A percentile compares a stretch with the other conserved stretches of the same genome.
Evolutionary conservation across 2,888 invertebrate species (phyloP).

Genomic region (Apantesis nais): DNA sequence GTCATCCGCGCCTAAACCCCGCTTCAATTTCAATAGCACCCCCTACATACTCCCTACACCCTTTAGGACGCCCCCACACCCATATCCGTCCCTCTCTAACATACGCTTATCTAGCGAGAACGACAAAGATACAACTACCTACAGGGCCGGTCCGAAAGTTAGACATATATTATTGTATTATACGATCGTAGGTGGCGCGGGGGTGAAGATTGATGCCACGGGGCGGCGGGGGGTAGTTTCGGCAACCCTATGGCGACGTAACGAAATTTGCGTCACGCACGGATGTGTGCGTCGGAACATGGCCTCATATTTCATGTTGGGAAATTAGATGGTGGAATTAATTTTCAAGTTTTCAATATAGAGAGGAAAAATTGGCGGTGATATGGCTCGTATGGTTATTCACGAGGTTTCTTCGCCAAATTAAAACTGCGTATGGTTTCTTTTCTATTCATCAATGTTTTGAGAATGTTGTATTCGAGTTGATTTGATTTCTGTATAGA

Average conservation of each 20-base stretch:
- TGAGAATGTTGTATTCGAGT: background rate
- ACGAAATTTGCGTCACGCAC: constrained; percentile 80
- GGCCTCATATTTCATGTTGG: constrained; percentile 80
- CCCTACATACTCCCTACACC: constrained; percentile 83
- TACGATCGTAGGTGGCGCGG: constrained; percentile 83
- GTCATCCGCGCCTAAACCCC: constrained; percentile 86
- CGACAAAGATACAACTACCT: constrained; percentile 68
- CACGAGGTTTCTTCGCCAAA: constrained; percentile 62
- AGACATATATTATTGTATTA: constrained; percentile 86
- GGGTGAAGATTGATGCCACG: constrained; percentile 83
- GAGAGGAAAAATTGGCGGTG: constrained; percentile 71
- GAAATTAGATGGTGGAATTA: constrained; percentile 82
- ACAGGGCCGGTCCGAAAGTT: constrained; percentile 85
- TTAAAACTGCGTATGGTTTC: constrained; percentile 71
- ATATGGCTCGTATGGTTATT: constrained; percentile 53
- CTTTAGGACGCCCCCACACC: constrained; percentile 83
- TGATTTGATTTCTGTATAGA: background rate
- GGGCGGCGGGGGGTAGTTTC: constrained; percentile 75
- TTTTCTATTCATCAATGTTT: constrained; percentile 16
- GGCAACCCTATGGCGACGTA: constrained; percentile 83
- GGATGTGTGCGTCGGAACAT: constrained; percentile 68
- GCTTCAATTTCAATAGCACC: constrained; percentile 86
- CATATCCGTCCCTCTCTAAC: constrained; percentile 58
- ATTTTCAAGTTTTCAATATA: constrained; percentile 83
- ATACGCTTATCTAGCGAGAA: constrained; percentile 37